Conservation (phyloP, 23 tunicate species). For the Oikopleura albicans region DNA sequence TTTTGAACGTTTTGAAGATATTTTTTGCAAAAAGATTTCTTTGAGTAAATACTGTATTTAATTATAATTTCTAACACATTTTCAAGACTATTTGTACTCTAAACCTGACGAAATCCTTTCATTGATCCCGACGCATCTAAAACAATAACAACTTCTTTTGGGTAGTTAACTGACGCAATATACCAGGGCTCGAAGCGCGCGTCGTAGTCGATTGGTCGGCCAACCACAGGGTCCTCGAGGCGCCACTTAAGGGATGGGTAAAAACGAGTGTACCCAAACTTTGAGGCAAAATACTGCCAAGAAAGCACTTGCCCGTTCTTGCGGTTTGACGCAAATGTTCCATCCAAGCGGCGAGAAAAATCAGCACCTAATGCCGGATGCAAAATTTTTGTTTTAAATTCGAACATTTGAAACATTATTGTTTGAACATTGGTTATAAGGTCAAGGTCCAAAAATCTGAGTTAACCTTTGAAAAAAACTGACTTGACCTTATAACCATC, state of each 20-base stretch:
- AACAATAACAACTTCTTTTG: constrained; percentile 51
- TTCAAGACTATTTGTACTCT: no score
- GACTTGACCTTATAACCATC: no score
- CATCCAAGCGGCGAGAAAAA: not conserved
- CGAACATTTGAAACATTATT: no score
- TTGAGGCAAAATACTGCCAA: constrained; percentile 84
- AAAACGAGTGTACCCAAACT: constrained; percentile 41
- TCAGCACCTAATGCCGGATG: not conserved
- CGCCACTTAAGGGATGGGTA: constrained; percentile 77
- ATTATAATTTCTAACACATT: no score
- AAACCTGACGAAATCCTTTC: constrained; percentile 35
- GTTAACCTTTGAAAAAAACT: no score
- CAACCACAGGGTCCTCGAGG: constrained; percentile 18
- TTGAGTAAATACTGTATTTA: no score
- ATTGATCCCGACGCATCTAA: constrained; percentile 84
- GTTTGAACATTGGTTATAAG: no score
- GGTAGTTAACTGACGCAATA: constrained; percentile 23
- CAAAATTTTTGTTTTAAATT: no score
- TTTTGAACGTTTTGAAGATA: no score
- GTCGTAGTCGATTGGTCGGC: constrained; percentile 60
- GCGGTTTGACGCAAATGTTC: not conserved
- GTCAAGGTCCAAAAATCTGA: no score
- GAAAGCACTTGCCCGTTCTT: not conserved
- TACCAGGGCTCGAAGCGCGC: constrained; percentile 54
- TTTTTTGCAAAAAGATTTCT: no score